Conservation (phyloP, 2,797 vertebrate species). For the Ctenochaetus hawaiiensis region DNA sequence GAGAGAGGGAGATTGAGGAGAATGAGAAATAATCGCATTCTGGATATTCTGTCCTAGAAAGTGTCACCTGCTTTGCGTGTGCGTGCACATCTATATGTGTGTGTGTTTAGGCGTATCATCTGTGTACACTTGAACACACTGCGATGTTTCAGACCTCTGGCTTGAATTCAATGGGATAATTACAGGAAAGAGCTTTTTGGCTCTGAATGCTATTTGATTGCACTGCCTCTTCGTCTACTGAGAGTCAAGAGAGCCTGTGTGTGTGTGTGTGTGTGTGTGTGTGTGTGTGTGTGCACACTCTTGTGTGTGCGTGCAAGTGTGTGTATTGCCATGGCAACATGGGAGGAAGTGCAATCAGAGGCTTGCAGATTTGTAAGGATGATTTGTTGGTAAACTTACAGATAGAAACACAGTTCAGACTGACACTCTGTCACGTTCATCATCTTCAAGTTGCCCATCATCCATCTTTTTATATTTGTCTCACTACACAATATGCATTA, state of each 20-base stretch:
- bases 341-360: not conserved
- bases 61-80: no score
- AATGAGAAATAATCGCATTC: no score
- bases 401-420: not conserved
- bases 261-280: not conserved
- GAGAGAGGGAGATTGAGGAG: no score
- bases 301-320: not conserved
- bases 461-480: no score
- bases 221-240: slow-evolving; percentile 49
- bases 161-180: slow-evolving; percentile 65
- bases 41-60: no score
- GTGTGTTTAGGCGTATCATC: not conserved
- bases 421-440: not conserved
- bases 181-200: slow-evolving; percentile 72
- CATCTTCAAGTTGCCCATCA: not conserved
- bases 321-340: slow-evolving; percentile 39
- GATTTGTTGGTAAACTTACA: slow-evolving; percentile 13
- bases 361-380: slow-evolving; percentile 19
- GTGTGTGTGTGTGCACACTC: not conserved
- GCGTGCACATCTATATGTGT: not conserved
- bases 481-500: no score
- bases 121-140: not conserved
- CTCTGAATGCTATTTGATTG: slow-evolving; percentile 67
- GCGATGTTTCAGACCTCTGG: slow-evolving; percentile 38
- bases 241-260: slow-evolving; percentile 18